Conservation (phyloP, 2,113 vertebrate genomes). For the Noturus placidus region DNA sequence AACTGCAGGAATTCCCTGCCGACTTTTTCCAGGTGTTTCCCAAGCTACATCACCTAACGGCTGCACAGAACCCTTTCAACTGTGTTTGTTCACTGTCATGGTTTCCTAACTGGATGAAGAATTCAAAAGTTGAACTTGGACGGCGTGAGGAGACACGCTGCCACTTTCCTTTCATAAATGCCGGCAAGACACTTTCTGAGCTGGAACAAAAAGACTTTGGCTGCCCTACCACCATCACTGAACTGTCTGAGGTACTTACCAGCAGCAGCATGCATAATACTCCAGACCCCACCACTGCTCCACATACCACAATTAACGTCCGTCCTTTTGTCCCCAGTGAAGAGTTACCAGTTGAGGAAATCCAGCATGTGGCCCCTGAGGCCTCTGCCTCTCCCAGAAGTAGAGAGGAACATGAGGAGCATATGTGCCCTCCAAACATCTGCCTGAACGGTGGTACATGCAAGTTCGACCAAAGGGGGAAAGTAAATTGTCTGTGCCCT, state of each 20-base stretch:
- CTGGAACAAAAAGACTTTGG: constrained; percentile 86
- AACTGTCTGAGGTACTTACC: constrained; percentile 66
- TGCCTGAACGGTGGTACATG: constrained; percentile 89
- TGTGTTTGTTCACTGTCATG: constrained; percentile 90
- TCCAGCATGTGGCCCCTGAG: constrained; percentile 29
- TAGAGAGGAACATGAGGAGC: constrained; percentile 26
- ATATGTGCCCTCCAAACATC: constrained; percentile 77
- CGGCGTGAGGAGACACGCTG: constrained; percentile 88
- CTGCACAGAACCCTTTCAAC: constrained; percentile 94
- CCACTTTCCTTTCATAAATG: constrained; percentile 89
- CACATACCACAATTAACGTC: constrained; percentile 62
- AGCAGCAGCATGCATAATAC: constrained; percentile 61
- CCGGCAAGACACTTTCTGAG: constrained; percentile 81
- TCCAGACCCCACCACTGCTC: constrained; percentile 41
- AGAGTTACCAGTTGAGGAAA: constrained; percentile 26
- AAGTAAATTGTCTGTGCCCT: constrained; percentile 79
- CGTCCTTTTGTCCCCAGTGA: constrained; percentile 46
- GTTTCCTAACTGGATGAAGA: constrained; percentile 85
- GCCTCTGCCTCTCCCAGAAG: constrained; percentile 48
- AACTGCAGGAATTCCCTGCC: constrained; percentile 82
- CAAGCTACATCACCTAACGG: constrained; percentile 75
- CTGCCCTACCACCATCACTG: constrained; percentile 85
- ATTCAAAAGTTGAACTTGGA: constrained; percentile 70
- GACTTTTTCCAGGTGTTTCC: constrained; percentile 81
- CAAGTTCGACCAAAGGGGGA: constrained; percentile 66